Conservation (phyloP, 1,140 invertebrate species). For the Drosophila santomea region DNA sequence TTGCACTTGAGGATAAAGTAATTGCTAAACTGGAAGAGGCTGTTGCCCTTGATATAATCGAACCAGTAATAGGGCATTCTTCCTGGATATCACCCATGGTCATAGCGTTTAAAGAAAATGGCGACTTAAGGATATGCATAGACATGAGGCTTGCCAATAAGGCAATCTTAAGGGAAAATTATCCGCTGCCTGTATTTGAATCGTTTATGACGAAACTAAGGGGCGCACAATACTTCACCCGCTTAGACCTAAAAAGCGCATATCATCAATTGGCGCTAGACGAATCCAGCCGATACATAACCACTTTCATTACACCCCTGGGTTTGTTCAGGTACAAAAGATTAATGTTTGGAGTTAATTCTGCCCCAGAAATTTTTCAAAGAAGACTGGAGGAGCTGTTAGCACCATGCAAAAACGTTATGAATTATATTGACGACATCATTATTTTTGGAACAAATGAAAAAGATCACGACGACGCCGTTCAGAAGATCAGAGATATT, state of each 20-base stretch:
- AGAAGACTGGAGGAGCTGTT: not conserved
- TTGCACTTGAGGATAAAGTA: constrained; percentile 21
- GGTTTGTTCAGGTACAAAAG: constrained; percentile 15
- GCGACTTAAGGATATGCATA: constrained; percentile 15
- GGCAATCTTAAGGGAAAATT: constrained; percentile 32
- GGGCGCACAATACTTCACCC: constrained; percentile 51
- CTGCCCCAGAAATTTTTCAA: too few relatives aligned
- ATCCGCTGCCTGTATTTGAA: constrained; percentile 36
- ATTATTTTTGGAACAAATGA: constrained; percentile 62
- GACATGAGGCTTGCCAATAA: constrained; percentile 8
- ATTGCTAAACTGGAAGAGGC: constrained; percentile 48
- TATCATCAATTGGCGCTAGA: constrained; percentile 16
- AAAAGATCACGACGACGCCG: constrained; percentile 49
- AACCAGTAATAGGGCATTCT: constrained; percentile 41
- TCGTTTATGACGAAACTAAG: constrained; percentile 37
- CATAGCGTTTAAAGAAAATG: constrained; percentile 34
- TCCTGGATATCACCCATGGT: constrained; percentile 42
- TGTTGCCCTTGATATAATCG: constrained; percentile 48
- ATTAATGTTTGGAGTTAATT: too few relatives aligned
- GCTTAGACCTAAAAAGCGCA: constrained; percentile 10
- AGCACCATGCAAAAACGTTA: constrained; percentile 4
- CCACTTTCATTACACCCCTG: not conserved
- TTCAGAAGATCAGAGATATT: constrained; percentile 39
- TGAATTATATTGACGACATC: constrained; percentile 75
- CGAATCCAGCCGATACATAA: not conserved